A percentile compares a stretch with the other conserved stretches of the same genome.
Conservation (phyloP, 53 echinoderm and acorn worm species). For the Crossaster papposus region DNA sequence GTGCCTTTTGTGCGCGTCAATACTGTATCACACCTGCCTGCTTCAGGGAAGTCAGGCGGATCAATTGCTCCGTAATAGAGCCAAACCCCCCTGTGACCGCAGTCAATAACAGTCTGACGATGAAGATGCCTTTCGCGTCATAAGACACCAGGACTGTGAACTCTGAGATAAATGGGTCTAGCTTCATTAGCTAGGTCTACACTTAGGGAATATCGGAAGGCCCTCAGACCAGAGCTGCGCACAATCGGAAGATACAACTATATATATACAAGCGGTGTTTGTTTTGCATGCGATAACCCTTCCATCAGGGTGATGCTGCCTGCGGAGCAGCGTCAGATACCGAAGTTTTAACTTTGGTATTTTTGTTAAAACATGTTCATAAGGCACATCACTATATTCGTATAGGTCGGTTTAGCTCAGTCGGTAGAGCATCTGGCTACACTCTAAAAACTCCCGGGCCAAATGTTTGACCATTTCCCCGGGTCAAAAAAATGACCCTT, state of each 20-base stretch:
- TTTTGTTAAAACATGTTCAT: no score
- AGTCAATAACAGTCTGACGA: conserved; percentile 10
- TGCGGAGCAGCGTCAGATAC: neutral
- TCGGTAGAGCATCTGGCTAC: no score
- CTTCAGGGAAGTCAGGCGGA: neutral
- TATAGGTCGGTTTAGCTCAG: no score
- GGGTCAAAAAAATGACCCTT: no score
- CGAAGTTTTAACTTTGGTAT: no score
- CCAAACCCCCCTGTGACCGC: conserved; percentile 9
- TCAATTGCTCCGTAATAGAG: conserved; percentile 44
- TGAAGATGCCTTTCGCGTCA: neutral
- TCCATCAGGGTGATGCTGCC: neutral
- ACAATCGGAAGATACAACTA: neutral
- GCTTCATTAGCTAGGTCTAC: neutral
- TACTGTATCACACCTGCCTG: conserved; percentile 22
- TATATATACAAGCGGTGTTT: neutral
- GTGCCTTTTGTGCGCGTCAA: conserved; percentile 15
- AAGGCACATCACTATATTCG: no score
- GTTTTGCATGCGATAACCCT: neutral
- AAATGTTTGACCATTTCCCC: no score
- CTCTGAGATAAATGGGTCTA: neutral
- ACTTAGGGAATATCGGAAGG: neutral
- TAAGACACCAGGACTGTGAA: neutral
- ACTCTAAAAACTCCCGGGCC: no score
- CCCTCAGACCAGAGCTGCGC: neutral